Evolutionary conservation across 2,797 vertebrate genomes (phyloP), one percentile per base, ranked within the genome.

Genomic region (Enteromius thamalakanensis): DNA sequence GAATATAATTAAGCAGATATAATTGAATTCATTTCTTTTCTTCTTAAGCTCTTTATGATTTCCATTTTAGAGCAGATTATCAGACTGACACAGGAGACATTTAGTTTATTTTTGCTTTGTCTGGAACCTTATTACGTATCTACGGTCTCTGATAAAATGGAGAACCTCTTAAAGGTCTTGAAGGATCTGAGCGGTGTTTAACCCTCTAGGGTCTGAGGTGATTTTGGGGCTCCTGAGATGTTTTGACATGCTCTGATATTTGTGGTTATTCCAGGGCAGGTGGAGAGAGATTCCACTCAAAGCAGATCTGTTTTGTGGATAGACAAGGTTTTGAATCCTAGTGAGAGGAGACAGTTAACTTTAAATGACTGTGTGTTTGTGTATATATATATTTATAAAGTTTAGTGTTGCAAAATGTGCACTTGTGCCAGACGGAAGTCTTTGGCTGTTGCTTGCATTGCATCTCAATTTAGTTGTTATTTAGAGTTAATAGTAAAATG

Each of bases 11-110:
- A 84, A 83, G 90, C 88, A 87, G 91, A 91, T 91, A 89, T 94
- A 92, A 91, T 92, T 89, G 85, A 92, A 94, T 92, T 91, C 84
- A 92, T 90, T 91, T 87, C 87, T 90, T 90, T 92, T 94, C 92
- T 89, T 87, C 87, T 92, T 87, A 87, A 87, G 87, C 89, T 83
- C 84, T 90, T 90, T 87, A 92, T 88, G 92, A 85, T 92, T 94
- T 91, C 87, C 64, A 76, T 74, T 81, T 74, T 76, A 68, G 64
- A 82, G 81, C 81, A 68, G 81, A 82, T 82, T 82, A 82, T 82
- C 72, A 58, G 89, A 88, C 90, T 91, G 69, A 74, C 29, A 79
- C 77, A 71, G 53, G 81, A 58, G 65, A 78, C 32, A 75, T 84
- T 81, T 29, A 10, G 74, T 85, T 70, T 85, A 76, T 47, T 79